Evolutionary conservation across 2,113 vertebrate genomes (phyloP).

Genomic region (Pelecanus crispus): DNA sequence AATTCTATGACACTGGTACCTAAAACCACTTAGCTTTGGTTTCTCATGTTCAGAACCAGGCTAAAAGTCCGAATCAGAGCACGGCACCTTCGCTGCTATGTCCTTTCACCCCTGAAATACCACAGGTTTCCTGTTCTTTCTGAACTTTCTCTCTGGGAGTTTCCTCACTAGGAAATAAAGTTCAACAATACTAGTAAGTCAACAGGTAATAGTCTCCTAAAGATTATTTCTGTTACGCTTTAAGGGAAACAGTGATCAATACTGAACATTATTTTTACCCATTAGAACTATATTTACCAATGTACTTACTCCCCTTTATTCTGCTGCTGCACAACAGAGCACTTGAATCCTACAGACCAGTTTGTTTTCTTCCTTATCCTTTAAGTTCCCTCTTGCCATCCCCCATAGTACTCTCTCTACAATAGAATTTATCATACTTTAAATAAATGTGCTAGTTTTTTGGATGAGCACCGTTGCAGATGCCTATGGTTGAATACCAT

Average conservation of each 20-base stretch:
- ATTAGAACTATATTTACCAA: not conserved
- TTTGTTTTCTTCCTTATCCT: not conserved
- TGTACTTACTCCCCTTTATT: rapidly evolving
- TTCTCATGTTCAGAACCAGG: not conserved
- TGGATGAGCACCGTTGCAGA: not conserved
- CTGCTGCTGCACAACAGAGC: not conserved
- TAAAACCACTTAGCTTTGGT: not conserved
- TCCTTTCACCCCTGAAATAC: not conserved
- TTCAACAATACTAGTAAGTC: rapidly evolving
- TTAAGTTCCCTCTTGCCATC: not conserved
- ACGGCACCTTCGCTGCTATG: not conserved
- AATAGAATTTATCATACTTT: not conserved
- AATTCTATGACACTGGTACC: not conserved
- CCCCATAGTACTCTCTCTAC: too few species aligned
- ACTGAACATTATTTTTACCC: not conserved
- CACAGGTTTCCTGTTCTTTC: not conserved
- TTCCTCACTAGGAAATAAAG: not conserved
- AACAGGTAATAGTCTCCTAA: not conserved
- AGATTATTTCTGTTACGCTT: not conserved
- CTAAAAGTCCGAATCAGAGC: not conserved
- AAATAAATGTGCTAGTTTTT: not conserved
- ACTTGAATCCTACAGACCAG: not conserved
- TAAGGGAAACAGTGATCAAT: not conserved
- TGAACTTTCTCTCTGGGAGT: not conserved
- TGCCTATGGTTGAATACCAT: not conserved